phyloP scores from a whole-genome alignment of 2,113 vertebrate genomes.

The Eudyptes chrysolophus region DNA sequence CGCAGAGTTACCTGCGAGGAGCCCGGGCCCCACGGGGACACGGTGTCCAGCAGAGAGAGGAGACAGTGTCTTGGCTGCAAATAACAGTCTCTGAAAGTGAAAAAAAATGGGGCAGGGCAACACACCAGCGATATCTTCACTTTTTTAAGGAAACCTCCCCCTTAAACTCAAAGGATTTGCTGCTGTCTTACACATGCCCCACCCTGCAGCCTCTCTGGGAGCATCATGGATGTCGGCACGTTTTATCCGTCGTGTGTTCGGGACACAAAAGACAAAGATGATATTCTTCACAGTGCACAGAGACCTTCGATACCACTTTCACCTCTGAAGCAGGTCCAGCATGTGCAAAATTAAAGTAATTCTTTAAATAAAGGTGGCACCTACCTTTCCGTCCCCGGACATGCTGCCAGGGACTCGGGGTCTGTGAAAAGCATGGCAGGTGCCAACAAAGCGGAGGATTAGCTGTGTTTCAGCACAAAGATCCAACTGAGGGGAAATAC shows the following conservation, averaged over 20 bases:
- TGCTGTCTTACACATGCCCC: not conserved
- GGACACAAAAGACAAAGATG: not conserved
- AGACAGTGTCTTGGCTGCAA: not conserved
- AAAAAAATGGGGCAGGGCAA: not conserved
- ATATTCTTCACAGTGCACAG: not conserved
- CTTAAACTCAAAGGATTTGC: not conserved
- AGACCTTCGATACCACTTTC: not conserved
- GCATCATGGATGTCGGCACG: rapidly evolving
- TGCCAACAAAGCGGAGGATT: not conserved
- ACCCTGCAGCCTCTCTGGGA: not conserved
- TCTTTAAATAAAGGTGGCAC: not conserved
- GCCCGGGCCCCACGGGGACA: not conserved
- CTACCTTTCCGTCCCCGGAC: rapidly evolving
- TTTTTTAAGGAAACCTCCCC: not conserved
- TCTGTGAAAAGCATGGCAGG: rapidly evolving
- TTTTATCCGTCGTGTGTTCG: not conserved
- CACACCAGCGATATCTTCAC: not conserved
- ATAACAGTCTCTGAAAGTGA: not conserved
- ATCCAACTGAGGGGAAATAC: not conserved
- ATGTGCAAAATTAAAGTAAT: not conserved
- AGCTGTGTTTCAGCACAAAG: not conserved
- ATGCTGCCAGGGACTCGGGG: rapidly evolving
- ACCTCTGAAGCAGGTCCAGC: not conserved
- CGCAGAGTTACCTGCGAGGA: not conserved
- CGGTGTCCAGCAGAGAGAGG: rapidly evolving